A percentile compares a stretch with the other conserved stretches of the same genome.
Evolutionary conservation across 2,113 vertebrate genomes (phyloP).

Genomic region (Entelurus aequoreus): DNA sequence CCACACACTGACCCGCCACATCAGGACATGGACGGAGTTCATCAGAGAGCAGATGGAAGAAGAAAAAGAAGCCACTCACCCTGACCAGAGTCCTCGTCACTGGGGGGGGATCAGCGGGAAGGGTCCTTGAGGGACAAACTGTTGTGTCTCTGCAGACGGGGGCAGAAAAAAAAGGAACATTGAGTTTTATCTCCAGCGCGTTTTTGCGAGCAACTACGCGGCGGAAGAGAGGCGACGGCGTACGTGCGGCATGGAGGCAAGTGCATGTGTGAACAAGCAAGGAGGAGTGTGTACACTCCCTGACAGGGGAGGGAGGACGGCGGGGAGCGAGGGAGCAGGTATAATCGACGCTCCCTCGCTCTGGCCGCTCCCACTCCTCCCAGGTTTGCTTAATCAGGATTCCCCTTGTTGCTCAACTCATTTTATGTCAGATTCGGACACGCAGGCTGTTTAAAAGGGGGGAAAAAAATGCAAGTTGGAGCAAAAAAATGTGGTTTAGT

Average conservation of each 20-base stretch:
- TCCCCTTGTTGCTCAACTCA: too few species aligned
- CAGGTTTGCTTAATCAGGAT: too few species aligned
- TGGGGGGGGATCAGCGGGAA: constrained; percentile 7
- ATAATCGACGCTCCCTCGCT: background rate
- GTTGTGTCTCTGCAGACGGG: constrained; percentile 13
- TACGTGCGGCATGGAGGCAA: constrained; percentile 45
- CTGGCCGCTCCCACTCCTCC: background rate
- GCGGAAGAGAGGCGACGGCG: constrained; percentile 18
- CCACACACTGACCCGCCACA: constrained; percentile 12
- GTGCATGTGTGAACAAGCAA: constrained; percentile 61
- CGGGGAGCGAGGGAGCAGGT: constrained; percentile 14
- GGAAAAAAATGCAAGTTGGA: too few species aligned
- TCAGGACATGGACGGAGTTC: constrained; percentile 4
- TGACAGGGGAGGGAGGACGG: constrained; percentile 46
- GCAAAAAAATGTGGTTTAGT: too few species aligned
- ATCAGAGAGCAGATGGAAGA: background rate
- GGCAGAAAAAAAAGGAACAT: background rate
- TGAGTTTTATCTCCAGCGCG: constrained; percentile 22
- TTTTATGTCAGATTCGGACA: too few species aligned
- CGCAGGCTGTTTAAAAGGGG: too few species aligned
- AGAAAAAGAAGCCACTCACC: constrained; percentile 19
- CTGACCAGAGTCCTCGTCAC: constrained; percentile 48
- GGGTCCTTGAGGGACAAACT: constrained; percentile 28
- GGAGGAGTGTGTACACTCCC: constrained; percentile 56
- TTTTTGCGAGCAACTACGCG: constrained; percentile 4